Evolutionary conservation across 1,140 invertebrate species (phyloP).

Genomic region (Calliopsis andreniformis): DNA sequence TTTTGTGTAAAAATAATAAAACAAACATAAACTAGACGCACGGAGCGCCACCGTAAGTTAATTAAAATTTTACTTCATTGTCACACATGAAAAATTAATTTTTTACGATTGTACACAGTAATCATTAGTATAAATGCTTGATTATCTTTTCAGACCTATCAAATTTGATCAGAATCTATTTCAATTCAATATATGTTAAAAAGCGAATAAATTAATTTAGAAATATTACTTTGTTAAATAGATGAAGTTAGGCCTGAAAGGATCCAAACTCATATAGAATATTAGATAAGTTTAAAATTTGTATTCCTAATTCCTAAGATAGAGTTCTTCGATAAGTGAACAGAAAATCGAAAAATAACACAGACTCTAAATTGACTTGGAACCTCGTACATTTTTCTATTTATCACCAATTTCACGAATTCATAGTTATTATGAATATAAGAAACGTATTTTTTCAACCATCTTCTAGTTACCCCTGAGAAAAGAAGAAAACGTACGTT

Average conservation of each 20-base stretch:
- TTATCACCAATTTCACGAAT: background rate
- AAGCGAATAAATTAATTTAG: no score
- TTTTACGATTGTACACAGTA: conserved; percentile 11
- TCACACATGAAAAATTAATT: background rate
- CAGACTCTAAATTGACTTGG: conserved; percentile 2
- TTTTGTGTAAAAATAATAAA: background rate
- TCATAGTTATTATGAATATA: background rate
- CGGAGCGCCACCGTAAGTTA: conserved; percentile 15
- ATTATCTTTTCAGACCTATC: background rate
- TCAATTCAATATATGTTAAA: no score
- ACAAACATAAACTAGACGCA: conserved; percentile 13
- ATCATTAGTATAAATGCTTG: background rate
- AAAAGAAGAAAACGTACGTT: background rate
- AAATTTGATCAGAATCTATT: background rate
- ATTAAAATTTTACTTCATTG: conserved; percentile 15
- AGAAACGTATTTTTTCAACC: background rate
- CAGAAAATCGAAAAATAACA: background rate
- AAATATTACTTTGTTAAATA: no score
- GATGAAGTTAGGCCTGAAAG: conserved; percentile 1
- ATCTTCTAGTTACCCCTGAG: no score
- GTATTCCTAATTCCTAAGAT: conserved; percentile 9
- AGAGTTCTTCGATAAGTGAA: background rate
- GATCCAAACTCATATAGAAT: conserved; percentile 19
- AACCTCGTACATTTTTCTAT: background rate
- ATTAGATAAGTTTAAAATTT: conserved; percentile 15